Conservation (phyloP, 2,797 vertebrate species). For the Mus caroli region DNA sequence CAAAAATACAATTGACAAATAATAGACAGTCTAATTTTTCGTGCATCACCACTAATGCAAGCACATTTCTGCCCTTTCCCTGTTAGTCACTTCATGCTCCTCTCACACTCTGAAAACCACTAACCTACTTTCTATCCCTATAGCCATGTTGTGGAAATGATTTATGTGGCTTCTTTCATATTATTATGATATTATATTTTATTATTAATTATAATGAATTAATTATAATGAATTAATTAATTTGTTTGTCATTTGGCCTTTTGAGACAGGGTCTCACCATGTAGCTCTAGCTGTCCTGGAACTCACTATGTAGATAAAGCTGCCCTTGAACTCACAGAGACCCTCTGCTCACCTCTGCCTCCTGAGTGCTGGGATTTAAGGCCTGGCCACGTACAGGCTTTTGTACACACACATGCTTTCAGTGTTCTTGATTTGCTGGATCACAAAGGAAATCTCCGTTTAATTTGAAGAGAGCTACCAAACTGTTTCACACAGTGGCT, state of each 20-base stretch:
- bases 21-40: neutral
- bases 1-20: neutral
- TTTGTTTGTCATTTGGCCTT: neutral
- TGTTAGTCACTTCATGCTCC: neutral
- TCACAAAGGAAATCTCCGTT: neutral
- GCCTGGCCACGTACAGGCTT: neutral
- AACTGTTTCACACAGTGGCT: neutral
- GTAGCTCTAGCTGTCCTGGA: neutral
- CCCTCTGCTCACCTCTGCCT: neutral
- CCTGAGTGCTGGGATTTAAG: neutral
- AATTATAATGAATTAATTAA: no score
- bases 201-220: neutral
- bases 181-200: neutral
- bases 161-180: neutral
- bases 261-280: neutral
- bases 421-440: neutral
- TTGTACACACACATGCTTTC: neutral
- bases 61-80: neutral
- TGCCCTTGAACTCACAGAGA: neutral
- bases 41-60: neutral
- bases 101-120: neutral
- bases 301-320: neutral
- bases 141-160: neutral
- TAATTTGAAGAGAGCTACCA: neutral
- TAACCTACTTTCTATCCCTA: neutral